phyloP scores from a whole-genome alignment of 1,140 invertebrate species.

The Trachymyrmex cornetzi region DNA sequence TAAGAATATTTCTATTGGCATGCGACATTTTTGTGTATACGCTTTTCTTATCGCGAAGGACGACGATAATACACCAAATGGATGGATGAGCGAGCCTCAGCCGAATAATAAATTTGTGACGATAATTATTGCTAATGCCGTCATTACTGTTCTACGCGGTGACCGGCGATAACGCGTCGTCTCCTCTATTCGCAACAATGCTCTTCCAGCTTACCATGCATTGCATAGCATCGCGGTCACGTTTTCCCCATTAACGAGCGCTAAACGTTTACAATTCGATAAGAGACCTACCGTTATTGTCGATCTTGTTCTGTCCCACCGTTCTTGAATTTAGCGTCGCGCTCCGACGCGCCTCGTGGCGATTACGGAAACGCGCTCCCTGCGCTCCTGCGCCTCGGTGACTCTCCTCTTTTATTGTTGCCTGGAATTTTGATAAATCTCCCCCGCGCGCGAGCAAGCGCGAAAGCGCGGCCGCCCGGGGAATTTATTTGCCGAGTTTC shows the following conservation, averaged over 20 bases:
- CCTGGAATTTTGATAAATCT: slow-evolving; percentile 65
- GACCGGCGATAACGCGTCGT: slow-evolving; percentile 18
- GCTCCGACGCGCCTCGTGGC: slow-evolving; percentile 1
- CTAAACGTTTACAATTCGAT: slow-evolving; percentile 58
- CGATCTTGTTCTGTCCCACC: slow-evolving; percentile 14
- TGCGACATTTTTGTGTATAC: not conserved
- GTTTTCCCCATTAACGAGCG: slow-evolving; percentile 47
- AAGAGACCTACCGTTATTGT: not conserved
- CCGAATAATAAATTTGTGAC: slow-evolving; percentile 30
- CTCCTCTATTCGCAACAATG: not conserved
- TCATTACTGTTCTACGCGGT: slow-evolving; percentile 13
- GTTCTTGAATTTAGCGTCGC: slow-evolving; percentile 37
- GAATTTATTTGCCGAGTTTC: slow-evolving; percentile 65
- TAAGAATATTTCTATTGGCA: not conserved
- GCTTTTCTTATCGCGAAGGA: slow-evolving; percentile 20
- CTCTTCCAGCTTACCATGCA: not conserved
- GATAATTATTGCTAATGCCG: slow-evolving; percentile 45
- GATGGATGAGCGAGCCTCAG: not conserved
- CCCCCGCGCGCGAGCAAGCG: slow-evolving; percentile 16
- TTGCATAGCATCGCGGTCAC: slow-evolving; percentile 20
- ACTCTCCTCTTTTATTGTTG: slow-evolving; percentile 38
- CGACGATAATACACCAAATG: slow-evolving; percentile 25
- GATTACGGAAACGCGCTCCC: slow-evolving; percentile 39
- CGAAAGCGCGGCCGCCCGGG: slow-evolving; percentile 6
- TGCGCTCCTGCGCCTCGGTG: slow-evolving; percentile 2